These are phyloP conservation scores for Chrysomela aeneicollis DNA, from an alignment of 2,888 invertebrate species.

Conservation along the genomic window DNA sequence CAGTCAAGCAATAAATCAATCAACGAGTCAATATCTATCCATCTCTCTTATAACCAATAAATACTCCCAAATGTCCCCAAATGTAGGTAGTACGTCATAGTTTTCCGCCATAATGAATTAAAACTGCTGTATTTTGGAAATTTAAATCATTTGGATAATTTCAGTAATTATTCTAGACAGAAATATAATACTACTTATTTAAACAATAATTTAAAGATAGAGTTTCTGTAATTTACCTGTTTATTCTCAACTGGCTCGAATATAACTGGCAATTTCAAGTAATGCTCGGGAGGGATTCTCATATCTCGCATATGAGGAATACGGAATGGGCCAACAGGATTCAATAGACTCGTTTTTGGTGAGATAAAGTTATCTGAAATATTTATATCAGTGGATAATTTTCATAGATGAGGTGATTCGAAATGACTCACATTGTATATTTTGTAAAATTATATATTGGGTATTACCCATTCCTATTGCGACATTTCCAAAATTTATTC, in stretches of 20 bases:
- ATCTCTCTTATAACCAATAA: too few species aligned
- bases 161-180: too few species aligned
- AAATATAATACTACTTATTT: too few species aligned
- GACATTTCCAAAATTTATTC: conserved; percentile 45
- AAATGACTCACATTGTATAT: conserved; percentile 42
- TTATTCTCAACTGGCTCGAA: conserved; percentile 36
- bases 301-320: conserved; percentile 32
- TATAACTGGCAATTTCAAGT: conserved; percentile 39
- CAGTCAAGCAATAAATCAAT: too few species aligned
- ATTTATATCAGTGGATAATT: neutral
- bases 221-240: conserved; percentile 32
- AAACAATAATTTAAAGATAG: too few species aligned
- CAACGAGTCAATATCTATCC: too few species aligned
- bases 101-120: too few species aligned
- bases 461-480: conserved; percentile 37
- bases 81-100: too few species aligned
- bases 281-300: conserved; percentile 41
- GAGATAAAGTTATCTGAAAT: conserved; percentile 40
- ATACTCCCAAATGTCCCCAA: too few species aligned
- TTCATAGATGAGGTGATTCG: neutral
- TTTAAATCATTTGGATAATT: too few species aligned
- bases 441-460: conserved; percentile 41
- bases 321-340: conserved; percentile 42
- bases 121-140: too few species aligned
- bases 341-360: conserved; percentile 33